Percentiles rank a stretch among this genome's conserved stretches.
These are phyloP conservation scores for Cataglyphis hispanica DNA, from an alignment of 1,140 invertebrate genomes.

Conservation along the genomic window DNA sequence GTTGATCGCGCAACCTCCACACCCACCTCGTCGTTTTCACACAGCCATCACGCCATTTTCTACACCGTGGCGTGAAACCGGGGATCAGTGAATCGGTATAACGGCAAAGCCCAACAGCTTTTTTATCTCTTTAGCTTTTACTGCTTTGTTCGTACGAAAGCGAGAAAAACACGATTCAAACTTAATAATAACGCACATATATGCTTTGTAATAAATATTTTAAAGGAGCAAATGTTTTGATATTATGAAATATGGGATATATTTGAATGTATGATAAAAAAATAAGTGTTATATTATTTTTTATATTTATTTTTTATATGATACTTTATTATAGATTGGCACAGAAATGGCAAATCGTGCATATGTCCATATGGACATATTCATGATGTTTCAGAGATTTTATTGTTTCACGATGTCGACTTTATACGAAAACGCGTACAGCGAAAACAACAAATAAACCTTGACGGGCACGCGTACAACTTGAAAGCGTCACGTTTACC, in stretches of 20 bases:
- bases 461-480: slow-evolving; percentile 27
- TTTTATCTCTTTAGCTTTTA: slow-evolving; percentile 21
- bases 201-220: slow-evolving; percentile 19
- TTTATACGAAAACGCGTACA: neutral
- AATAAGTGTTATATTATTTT: neutral
- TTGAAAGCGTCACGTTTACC: slow-evolving; percentile 58
- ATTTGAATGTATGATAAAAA: neutral
- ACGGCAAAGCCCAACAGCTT: neutral
- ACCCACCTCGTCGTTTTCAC: slow-evolving; percentile 22
- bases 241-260: neutral
- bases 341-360: neutral
- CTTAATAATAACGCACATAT: neutral
- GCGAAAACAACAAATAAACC: slow-evolving; percentile 48
- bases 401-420: slow-evolving; percentile 31
- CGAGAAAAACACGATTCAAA: neutral
- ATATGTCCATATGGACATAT: neutral
- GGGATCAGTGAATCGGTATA: slow-evolving; percentile 25
- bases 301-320: neutral
- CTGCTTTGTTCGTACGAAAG: slow-evolving; percentile 1
- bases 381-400: slow-evolving; percentile 17
- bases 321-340: neutral
- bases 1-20: slow-evolving; percentile 49
- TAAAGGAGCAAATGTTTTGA: neutral
- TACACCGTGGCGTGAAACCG: neutral
- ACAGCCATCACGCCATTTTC: slow-evolving; percentile 23